A percentile compares a stretch with the other conserved stretches of the same genome.
Evolutionary conservation across 2,888 invertebrate species (phyloP).

Genomic region (Synanthedon vespiformis): DNA sequence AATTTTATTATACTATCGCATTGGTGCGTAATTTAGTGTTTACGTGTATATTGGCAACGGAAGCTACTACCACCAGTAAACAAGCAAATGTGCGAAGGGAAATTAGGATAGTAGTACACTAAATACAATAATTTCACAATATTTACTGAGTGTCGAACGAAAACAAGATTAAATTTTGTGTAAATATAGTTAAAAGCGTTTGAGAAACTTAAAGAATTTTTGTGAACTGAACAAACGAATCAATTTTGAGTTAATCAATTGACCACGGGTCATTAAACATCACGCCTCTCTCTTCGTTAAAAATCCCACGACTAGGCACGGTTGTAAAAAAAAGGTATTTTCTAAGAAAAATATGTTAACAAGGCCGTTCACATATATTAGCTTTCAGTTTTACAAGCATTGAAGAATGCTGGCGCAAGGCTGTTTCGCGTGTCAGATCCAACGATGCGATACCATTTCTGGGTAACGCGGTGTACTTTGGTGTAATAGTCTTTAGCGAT

Average conservation of each 20-base stretch:
- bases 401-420: background rate
- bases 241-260: background rate
- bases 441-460: background rate
- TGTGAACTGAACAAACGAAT: background rate
- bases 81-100: no score
- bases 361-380: background rate
- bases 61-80: no score
- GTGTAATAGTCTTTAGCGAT: background rate
- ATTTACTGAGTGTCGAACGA: no score
- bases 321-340: background rate
- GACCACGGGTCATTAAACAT: background rate
- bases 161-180: no score
- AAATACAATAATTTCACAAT: no score
- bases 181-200: no score
- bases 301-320: background rate
- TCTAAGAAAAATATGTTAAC: slow-evolving; percentile 1
- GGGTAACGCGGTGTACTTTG: background rate
- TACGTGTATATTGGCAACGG: no score
- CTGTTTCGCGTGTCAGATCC: background rate
- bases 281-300: background rate
- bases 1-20: no score
- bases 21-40: no score
- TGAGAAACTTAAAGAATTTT: background rate
- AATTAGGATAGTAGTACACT: no score
- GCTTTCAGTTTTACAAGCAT: background rate